Percentiles rank a stretch among this genome's conserved stretches.
Conservation (phyloP, 2,888 invertebrate species). For the Archaeoteleia sp. region DNA sequence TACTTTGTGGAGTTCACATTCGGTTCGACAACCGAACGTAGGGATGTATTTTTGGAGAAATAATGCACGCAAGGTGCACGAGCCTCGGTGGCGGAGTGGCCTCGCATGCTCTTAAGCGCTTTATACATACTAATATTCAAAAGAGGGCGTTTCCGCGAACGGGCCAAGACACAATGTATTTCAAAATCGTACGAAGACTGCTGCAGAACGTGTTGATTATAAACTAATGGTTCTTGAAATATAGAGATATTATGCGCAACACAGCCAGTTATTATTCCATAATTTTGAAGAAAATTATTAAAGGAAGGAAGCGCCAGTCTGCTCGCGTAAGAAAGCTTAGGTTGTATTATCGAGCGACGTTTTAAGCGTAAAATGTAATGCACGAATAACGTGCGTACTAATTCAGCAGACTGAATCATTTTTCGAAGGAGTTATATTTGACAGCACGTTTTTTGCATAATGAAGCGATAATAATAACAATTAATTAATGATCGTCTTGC, state of each 20-base stretch:
- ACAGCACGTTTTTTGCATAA: no score
- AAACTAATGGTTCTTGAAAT: slow-evolving; percentile 73
- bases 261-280: slow-evolving; percentile 66
- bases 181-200: slow-evolving; percentile 61
- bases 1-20: slow-evolving; percentile 33
- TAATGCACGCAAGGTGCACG: slow-evolving; percentile 49
- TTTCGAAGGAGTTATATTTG: slow-evolving; percentile 31
- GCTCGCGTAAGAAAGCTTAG: slow-evolving; percentile 71
- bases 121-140: slow-evolving; percentile 74
- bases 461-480: slow-evolving; percentile 35
- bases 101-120: slow-evolving; percentile 71
- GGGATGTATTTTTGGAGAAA: slow-evolving; percentile 46
- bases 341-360: slow-evolving; percentile 66
- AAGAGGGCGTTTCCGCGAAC: slow-evolving; percentile 69
- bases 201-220: slow-evolving; percentile 72
- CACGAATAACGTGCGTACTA: slow-evolving; percentile 31
- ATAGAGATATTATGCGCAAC: slow-evolving; percentile 73
- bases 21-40: slow-evolving; percentile 50
- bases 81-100: slow-evolving; percentile 19
- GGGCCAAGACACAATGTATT: slow-evolving; percentile 59
- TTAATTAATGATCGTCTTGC: slow-evolving; percentile 32
- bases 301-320: slow-evolving; percentile 70
- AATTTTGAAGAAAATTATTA: slow-evolving; percentile 69
- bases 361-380: slow-evolving; percentile 57
- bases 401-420: slow-evolving; percentile 21